Conservation (phyloP, 2,888 invertebrate species). For the Chalcosyrphus nemorum region DNA sequence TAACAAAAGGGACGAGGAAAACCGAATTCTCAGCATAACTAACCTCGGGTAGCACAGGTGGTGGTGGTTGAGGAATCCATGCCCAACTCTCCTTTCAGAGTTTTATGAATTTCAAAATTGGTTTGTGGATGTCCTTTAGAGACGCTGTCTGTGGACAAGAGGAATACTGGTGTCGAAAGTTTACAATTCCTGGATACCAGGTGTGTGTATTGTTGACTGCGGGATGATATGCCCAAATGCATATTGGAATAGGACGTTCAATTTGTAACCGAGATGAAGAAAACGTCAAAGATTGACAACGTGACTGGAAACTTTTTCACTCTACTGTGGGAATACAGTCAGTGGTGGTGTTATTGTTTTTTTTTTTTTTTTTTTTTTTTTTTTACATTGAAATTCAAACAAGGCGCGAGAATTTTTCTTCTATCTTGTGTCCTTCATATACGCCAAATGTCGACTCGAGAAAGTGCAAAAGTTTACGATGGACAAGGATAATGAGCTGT, state of each 20-base stretch:
- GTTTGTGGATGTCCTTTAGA: constrained; percentile 32
- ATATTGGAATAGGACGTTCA: neutral
- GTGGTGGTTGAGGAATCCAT: neutral
- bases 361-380: neutral
- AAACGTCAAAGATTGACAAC: constrained; percentile 19
- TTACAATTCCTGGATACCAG: constrained; percentile 24
- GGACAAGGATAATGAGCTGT: constrained; percentile 66
- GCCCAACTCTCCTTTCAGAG: constrained; percentile 7
- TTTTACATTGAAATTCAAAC: constrained; percentile 57
- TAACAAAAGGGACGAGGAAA: constrained; percentile 2
- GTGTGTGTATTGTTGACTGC: constrained; percentile 27
- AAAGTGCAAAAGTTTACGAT: constrained; percentile 37
- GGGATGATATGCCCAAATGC: constrained; percentile 19
- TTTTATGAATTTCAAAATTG: constrained; percentile 68
- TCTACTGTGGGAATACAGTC: neutral
- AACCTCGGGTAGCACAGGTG: constrained; percentile 2
- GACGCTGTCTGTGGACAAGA: neutral
- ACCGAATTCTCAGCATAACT: constrained; percentile 1
- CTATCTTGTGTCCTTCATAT: neutral
- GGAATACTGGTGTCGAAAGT: constrained; percentile 21
- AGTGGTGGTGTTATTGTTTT: neutral
- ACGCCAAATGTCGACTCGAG: neutral
- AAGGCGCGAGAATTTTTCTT: constrained; percentile 11
- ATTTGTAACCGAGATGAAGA: neutral
- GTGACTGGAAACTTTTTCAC: constrained; percentile 43